phyloP scores from a whole-genome alignment of 2,888 invertebrate species.

The Aporophyla lueneburgensis region DNA sequence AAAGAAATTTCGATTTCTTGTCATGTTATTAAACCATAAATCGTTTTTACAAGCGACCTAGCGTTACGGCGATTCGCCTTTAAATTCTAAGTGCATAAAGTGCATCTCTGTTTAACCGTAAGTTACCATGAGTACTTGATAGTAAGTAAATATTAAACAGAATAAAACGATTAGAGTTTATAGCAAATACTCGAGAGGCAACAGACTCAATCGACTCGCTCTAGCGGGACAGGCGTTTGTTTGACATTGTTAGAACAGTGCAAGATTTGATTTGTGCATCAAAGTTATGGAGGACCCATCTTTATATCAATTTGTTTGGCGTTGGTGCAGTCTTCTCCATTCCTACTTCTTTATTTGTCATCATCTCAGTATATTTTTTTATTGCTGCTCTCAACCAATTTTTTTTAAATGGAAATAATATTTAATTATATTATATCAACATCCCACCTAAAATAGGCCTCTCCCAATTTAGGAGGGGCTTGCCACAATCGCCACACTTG shows the following conservation, averaged over 20 bases:
- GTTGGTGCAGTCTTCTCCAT: neutral
- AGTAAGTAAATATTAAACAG: constrained; percentile 58
- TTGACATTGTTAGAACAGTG: neutral
- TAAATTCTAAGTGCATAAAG: constrained; percentile 1
- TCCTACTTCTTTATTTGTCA: neutral
- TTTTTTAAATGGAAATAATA: too few relatives aligned
- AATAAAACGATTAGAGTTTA: constrained; percentile 66
- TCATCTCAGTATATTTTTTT: neutral
- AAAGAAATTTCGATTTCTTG: neutral
- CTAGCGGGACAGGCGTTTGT: constrained; percentile 17
- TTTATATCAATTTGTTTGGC: neutral
- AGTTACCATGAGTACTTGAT: constrained; percentile 45
- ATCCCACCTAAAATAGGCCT: too few relatives aligned
- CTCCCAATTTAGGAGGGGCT: too few relatives aligned
- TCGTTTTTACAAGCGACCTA: too few relatives aligned
- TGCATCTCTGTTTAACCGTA: constrained; percentile 45
- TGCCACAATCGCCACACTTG: too few relatives aligned
- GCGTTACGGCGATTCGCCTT: neutral
- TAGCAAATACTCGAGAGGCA: constrained; percentile 45
- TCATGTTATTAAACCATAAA: neutral
- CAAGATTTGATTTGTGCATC: neutral
- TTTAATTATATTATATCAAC: too few relatives aligned
- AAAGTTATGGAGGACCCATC: neutral
- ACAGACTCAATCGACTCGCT: constrained; percentile 30
- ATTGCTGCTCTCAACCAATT: too few relatives aligned